Evolutionary conservation across 2,113 vertebrate species (phyloP).

Genomic region (Trochalopteron elliotii): DNA sequence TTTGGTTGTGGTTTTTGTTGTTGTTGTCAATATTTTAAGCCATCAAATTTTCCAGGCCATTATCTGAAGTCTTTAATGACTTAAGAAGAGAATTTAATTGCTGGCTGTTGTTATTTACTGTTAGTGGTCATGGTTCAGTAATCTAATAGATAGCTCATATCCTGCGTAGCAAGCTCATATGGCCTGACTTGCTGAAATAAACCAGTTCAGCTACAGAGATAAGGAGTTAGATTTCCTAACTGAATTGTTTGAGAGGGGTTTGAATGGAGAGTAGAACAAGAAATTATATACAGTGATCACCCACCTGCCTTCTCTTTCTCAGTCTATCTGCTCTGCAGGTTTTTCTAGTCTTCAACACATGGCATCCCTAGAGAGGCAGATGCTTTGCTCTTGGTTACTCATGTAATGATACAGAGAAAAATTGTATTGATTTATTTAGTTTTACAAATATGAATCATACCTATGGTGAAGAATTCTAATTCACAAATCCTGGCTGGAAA

Average conservation of each 20-base stretch:
- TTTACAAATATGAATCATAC: neutral
- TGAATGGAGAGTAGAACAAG: neutral
- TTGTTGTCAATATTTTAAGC: neutral
- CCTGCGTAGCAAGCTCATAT: neutral
- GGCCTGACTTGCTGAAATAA: neutral
- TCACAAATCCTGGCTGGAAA: neutral
- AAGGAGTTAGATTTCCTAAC: neutral
- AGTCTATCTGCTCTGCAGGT: neutral
- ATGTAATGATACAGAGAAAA: neutral
- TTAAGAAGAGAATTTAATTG: neutral
- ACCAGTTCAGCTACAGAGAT: neutral
- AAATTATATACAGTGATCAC: neutral
- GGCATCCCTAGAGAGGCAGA: neutral
- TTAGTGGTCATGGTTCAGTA: neutral
- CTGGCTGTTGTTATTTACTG: neutral
- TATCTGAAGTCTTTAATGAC: neutral
- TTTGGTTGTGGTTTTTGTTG: neutral
- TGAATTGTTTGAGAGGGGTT: neutral
- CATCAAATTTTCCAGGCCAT: neutral
- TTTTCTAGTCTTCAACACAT: neutral
- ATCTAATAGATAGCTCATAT: neutral
- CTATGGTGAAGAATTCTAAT: neutral
- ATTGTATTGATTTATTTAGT: neutral
- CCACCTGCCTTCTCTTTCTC: neutral
- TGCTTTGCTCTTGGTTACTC: neutral